phyloP scores from a whole-genome alignment of 2,888 invertebrate genomes.

The Boloria euphrosyne region DNA sequence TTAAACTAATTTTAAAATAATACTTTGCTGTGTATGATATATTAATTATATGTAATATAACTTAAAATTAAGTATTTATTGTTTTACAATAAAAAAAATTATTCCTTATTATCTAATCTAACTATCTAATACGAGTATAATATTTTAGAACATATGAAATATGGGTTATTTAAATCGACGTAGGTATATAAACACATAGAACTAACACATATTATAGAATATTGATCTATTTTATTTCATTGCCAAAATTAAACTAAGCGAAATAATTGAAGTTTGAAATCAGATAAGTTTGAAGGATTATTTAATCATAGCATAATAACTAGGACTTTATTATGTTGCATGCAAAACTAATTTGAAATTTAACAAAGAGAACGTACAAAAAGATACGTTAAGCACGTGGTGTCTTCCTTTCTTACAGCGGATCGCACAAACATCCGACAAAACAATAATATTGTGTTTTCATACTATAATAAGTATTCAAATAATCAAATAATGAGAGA shows the following conservation, averaged over 20 bases:
- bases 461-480: neutral
- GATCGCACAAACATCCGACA: conserved; percentile 72
- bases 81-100: too few relatives aligned
- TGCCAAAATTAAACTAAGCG: neutral
- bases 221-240: neutral
- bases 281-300: conserved; percentile 40
- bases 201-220: neutral
- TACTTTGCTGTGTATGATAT: neutral
- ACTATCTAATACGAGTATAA: too few relatives aligned
- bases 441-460: conserved; percentile 31
- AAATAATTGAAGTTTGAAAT: conserved; percentile 37
- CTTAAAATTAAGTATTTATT: too few relatives aligned
- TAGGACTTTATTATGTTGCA: conserved; percentile 42
- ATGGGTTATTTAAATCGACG: too few relatives aligned
- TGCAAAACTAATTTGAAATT: conserved; percentile 28
- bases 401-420: conserved; percentile 53
- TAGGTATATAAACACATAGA: too few relatives aligned
- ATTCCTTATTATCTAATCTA: too few relatives aligned
- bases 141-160: too few relatives aligned
- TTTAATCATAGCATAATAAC: conserved; percentile 18
- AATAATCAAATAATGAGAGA: neutral
- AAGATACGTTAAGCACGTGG: conserved; percentile 61
- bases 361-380: conserved; percentile 30
- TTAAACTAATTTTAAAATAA: neutral
- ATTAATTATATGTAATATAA: too few relatives aligned